A percentile compares a stretch with the other conserved stretches of the same genome.
Evolutionary conservation across 2,113 vertebrate species (phyloP).

Genomic region (Copsychus sechellarum): DNA sequence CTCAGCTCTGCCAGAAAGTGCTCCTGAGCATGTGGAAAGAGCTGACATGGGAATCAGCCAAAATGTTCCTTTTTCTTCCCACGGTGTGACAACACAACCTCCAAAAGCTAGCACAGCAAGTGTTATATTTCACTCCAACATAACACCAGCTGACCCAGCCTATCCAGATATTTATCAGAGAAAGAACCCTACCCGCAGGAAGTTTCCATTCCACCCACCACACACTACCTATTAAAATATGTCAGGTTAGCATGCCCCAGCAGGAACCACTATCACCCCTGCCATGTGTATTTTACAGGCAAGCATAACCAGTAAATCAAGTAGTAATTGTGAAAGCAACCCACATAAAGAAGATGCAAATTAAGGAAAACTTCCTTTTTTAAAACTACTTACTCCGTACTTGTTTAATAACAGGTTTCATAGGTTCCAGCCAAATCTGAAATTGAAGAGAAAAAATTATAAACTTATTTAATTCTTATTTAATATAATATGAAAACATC

Average conservation of each 20-base stretch:
- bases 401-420: conserved; percentile 89
- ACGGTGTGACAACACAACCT: background rate
- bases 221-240: background rate
- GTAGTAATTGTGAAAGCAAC: conserved; percentile 34
- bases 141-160: background rate
- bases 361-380: conserved; percentile 35
- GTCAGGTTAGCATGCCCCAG: background rate
- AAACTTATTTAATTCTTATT: background rate
- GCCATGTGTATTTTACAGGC: background rate
- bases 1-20: background rate
- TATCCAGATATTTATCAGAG: background rate
- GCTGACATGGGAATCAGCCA: background rate
- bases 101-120: background rate
- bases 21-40: background rate
- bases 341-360: conserved; percentile 48
- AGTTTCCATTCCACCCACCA: conserved; percentile 28
- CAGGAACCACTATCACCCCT: background rate
- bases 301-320: conserved; percentile 39
- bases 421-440: conserved; percentile 94
- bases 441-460: conserved; percentile 48
- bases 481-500: background rate
- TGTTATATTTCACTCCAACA: rapidly evolving
- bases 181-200: background rate
- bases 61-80: background rate
- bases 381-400: conserved; percentile 86